Evolutionary conservation across 2,113 vertebrate species (phyloP), one percentile per base, ranked within the genome.

Genomic region (Cariama cristata): DNA sequence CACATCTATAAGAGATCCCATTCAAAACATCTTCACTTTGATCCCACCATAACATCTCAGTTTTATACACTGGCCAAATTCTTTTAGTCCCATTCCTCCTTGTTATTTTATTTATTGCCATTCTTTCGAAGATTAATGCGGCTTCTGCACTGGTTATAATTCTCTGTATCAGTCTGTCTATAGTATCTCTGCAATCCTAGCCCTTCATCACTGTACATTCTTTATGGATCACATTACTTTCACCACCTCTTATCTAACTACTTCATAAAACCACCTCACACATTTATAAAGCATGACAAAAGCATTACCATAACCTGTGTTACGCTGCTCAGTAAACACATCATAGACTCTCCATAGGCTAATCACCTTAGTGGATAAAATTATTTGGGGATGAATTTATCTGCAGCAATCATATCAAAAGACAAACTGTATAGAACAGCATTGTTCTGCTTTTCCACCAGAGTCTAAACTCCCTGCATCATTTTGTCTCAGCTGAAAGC

Each of bases 321-420:
- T 93, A 73, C 58, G 94, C 59, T 92, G 60, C 58, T 77, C 73
- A 52, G 55, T 73, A 90, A 97, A 92, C 67, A 47, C 60, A 88
- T 88, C 49, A 33, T 69, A 18, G 66, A 69, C 76, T 96, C 83
- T 97, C 81, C 79, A 49, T 62, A 90, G 79, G 72, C 75, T 97
- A 97, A 97, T 97, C 89, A 84, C 90, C 91, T 96, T 72, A 85
- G 86, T 92, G 64, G 90, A 86, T 96, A 86, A 94, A 95, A 84
- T 93, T 88, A 80, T 88, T 81, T 59, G 26, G 52, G 58, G 72
- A 86, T 92, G 42, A 72, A 88, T 97, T 90, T 96, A 94, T 97
- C 96, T 96, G 59, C 79, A 55, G 52, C 94, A 58, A 91, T 97
- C 66, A 71, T 72, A 90, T 94, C 90, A 79, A 92, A 95, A 82